A percentile compares a stretch with the other conserved stretches of the same genome.
phyloP scores from a whole-genome alignment of 2,888 invertebrate species.

The Drosophila neoperkinsi region DNA sequence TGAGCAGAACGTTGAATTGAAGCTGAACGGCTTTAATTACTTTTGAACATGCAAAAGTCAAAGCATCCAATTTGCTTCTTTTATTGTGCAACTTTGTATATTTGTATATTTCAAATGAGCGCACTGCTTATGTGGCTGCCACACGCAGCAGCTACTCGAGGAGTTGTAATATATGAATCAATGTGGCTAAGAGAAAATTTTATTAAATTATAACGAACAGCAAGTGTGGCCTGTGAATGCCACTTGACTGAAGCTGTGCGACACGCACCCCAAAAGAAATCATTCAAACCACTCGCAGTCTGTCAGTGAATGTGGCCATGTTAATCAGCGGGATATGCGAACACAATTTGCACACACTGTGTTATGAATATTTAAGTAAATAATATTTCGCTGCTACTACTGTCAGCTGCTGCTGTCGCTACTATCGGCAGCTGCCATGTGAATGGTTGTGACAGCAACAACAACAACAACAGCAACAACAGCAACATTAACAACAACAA shows the following conservation, averaged over 20 bases:
- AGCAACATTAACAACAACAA: not conserved
- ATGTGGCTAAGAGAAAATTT: conserved; percentile 59
- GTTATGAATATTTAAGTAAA: conserved; percentile 70
- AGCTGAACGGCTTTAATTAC: conserved; percentile 67
- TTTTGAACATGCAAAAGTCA: conserved; percentile 54
- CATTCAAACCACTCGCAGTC: not conserved
- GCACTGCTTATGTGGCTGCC: conserved; percentile 16
- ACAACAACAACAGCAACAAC: conserved; percentile 11
- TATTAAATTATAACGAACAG: conserved; percentile 62
- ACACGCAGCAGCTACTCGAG: conserved; percentile 6
- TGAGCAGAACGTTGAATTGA: conserved; percentile 36
- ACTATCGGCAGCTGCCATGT: conserved; percentile 23
- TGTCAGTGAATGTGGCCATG: conserved; percentile 29
- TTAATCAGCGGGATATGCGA: conserved; percentile 60
- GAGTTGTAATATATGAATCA: conserved; percentile 22
- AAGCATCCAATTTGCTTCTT: conserved; percentile 24
- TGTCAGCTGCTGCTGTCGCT: conserved; percentile 11
- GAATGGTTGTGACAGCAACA: conserved; percentile 60
- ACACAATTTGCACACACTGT: conserved; percentile 40
- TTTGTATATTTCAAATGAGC: conserved; percentile 55
- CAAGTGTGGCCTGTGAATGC: conserved; percentile 48
- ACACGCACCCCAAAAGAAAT: not conserved
- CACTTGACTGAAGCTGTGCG: conserved; percentile 62
- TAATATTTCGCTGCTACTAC: conserved; percentile 48
- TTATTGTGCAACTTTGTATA: conserved; percentile 9